Evolutionary conservation across 2,888 invertebrate species (phyloP), one percentile per base, ranked within the genome.

Genomic region (Acleris sparsana): DNA sequence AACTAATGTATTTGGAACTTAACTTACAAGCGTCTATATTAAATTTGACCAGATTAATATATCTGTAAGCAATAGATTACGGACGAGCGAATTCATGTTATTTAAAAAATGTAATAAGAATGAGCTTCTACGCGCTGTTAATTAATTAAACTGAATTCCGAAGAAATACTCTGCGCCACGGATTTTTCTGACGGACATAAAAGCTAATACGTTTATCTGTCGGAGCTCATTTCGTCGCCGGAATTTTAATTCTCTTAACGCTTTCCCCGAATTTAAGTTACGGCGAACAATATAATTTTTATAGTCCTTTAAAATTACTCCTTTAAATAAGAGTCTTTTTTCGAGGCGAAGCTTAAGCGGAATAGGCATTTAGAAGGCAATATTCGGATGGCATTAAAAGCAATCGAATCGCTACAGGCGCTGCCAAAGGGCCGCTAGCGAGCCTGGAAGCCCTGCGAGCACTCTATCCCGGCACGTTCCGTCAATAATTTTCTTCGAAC

Each of bases 401-500:
- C 78, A 79, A 82, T 83, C 79, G 77, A 79, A 78, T 81, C 73
- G 73, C 78, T 80, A 79, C 75, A 73, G 76, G 77, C 70, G 72
- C 72, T 72, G 69, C 75, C 72, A 69, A 75, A 80, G 80, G 83
- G 80, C 80, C 80, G 75, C 76, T 67, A 70, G 71, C 73, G 75
- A 73, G 79, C 79, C 78, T 75, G 72, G 77, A 79, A 78, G 76
- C 73, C 64, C 70, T 74, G 78, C 73, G 75, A 80, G 78, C 78
- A 80, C 81, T 84, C 80, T 80, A 82, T 84, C 83, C 80, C 78
- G 80, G 87, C 92, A 92, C 92, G 92, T 91, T 89, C 85, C 78
- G 86, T 89, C 90, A 89, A 92, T 92, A 92, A 90, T 87, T 91
- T 89, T 86, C 88, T 85, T 84, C 79, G 86, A 88, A 87, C 87